Conservation (phyloP, 1,140 invertebrate species). For the Pogonomyrmex barbatus region DNA sequence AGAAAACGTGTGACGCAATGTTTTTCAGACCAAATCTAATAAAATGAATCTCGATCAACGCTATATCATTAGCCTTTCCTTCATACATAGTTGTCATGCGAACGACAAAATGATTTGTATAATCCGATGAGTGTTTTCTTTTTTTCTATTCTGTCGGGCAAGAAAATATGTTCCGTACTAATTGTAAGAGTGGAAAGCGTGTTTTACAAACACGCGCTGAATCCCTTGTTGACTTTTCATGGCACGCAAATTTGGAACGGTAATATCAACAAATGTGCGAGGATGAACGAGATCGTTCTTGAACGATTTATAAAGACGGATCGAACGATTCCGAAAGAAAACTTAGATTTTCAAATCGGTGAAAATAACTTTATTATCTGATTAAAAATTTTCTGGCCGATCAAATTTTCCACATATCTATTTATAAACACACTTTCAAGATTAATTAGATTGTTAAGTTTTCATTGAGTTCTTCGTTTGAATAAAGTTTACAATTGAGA, state of each 20-base stretch:
- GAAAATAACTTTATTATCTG: no score
- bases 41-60: neutral
- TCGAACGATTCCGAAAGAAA: neutral
- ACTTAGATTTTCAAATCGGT: neutral
- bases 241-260: neutral
- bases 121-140: neutral
- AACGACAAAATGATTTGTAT: neutral
- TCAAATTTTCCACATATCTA: neutral
- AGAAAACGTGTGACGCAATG: neutral
- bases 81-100: neutral
- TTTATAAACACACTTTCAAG: neutral
- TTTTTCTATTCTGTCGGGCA: neutral
- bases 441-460: neutral
- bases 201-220: neutral
- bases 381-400: neutral
- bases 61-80: neutral
- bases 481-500: neutral
- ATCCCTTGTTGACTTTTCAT: constrained; percentile 5
- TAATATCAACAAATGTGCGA: neutral
- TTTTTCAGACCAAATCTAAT: no score
- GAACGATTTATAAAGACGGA: neutral
- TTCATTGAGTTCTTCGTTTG: neutral
- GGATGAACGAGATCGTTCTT: neutral
- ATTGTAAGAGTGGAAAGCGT: neutral
- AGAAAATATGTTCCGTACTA: neutral